Conservation (phyloP, 2,888 invertebrate species). For the Taphrorychus bicolor region DNA sequence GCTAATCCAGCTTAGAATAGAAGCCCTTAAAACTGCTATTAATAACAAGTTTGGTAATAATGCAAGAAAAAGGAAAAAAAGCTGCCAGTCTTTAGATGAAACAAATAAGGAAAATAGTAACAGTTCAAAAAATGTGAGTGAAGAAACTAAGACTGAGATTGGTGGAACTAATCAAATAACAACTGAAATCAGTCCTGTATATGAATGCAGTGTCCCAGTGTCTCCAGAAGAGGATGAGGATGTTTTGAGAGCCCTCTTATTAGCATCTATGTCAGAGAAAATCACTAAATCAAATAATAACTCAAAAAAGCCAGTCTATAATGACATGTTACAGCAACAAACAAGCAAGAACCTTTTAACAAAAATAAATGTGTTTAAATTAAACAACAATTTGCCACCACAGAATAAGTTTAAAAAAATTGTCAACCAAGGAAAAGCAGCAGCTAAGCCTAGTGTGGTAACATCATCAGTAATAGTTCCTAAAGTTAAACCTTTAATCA, state of each 20-base stretch:
- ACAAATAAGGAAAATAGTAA: slow-evolving; percentile 48
- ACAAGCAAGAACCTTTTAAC: slow-evolving; percentile 7
- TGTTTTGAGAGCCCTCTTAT: slow-evolving; percentile 65
- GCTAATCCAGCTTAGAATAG: slow-evolving; percentile 68
- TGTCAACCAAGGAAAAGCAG: background rate
- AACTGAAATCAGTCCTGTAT: slow-evolving; percentile 12
- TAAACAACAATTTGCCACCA: slow-evolving; percentile 14
- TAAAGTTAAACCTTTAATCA: slow-evolving; percentile 56
- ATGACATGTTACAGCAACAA: background rate
- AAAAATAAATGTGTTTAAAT: background rate
- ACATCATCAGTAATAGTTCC: slow-evolving; percentile 28
- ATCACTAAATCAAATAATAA: slow-evolving; percentile 46
- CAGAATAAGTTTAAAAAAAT: slow-evolving; percentile 37
- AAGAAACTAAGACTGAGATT: slow-evolving; percentile 17
- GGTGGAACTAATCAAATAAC: slow-evolving; percentile 8
- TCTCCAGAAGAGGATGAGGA: slow-evolving; percentile 67
- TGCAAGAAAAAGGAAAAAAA: slow-evolving; percentile 57
- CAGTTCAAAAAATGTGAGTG: slow-evolving; percentile 16
- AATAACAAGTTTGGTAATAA: slow-evolving; percentile 70
- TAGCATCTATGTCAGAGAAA: slow-evolving; percentile 68
- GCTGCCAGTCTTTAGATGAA: slow-evolving; percentile 37
- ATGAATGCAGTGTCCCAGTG: slow-evolving; percentile 27
- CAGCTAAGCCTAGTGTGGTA: background rate
- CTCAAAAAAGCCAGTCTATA: background rate
- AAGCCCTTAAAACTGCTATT: slow-evolving; percentile 73